Evolutionary conservation across 1,140 invertebrate genomes (phyloP), one percentile per base, ranked within the genome.

Genomic region (Andrena cerasifolii): DNA sequence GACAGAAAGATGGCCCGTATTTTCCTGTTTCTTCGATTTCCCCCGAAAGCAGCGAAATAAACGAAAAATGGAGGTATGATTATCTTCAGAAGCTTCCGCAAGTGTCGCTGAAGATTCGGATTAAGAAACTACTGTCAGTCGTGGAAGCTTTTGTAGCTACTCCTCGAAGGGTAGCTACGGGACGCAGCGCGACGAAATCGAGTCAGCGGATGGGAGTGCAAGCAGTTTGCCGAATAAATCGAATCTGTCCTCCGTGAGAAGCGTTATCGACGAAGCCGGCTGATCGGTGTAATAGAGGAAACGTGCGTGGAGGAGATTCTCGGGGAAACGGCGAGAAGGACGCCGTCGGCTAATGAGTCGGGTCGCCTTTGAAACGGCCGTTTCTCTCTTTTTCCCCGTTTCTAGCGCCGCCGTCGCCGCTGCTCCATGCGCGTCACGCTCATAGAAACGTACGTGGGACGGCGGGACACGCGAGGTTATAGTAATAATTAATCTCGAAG

Each of bases 401-500:
- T 80, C 67, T 49, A 62, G 54, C 65, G 67, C 16, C 65, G 61
- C 24, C 36, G 51, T 51, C 40, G n/a, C 56, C 40, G 54, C 59
- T 67, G 54, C 68, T 59, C 45, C 59, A 75, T 73, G 73, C 79
- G 63, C 68, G 81, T 83, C 54, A 73, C 72, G 80, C 78, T 68
- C 51, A 26, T 79, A 70, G 73, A 85, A 75, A 53, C 83, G 77
- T 78, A 77, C 77, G 74, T 81, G 70, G 66, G 68, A 82, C 83
- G 82, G 43, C 43, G 56, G 43, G 63, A 76, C 59, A 83, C 72
- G 78, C 84, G 73, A 78, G 77, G 67, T 75, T 82, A 80, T 73
- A 78, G 83, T 80, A 87, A 87, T 87, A 87, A 87, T 87, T 87
- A 87, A 87, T 87, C 80, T 83, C 83, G 61, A 86, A 87, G 85